Conservation (phyloP, 2,113 vertebrate genomes). For the Gavialis gangeticus region DNA sequence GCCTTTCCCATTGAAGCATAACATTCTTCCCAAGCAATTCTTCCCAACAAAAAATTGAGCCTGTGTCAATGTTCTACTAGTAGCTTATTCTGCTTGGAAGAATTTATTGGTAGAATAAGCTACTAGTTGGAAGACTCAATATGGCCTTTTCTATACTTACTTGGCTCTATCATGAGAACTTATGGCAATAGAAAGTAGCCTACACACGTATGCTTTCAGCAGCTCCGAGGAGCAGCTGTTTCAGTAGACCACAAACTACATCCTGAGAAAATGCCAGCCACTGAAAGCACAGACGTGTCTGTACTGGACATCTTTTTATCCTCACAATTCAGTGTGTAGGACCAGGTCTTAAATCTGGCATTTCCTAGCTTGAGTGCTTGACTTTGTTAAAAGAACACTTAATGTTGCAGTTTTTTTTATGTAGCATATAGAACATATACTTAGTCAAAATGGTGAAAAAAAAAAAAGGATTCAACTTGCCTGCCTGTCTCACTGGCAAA, state of each 20-base stretch:
- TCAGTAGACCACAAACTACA: no score
- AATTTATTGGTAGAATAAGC: not conserved
- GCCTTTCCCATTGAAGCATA: no score
- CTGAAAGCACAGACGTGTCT: no score
- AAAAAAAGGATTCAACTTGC: conserved; percentile 78
- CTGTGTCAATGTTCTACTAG: not conserved
- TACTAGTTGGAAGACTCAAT: not conserved
- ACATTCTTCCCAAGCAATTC: not conserved
- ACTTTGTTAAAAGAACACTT: not conserved
- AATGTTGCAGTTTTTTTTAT: not conserved
- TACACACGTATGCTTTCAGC: no score
- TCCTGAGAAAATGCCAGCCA: no score
- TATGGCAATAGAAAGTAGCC: not conserved
- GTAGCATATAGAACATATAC: not conserved
- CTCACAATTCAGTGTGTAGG: not conserved
- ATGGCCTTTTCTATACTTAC: no score
- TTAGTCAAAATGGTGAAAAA: not conserved
- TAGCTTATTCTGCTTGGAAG: no score
- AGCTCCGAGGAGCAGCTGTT: no score
- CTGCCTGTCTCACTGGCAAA: conserved; percentile 98
- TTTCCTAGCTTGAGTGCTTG: not conserved
- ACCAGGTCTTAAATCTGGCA: not conserved
- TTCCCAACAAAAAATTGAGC: not conserved
- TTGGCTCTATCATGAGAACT: not conserved
- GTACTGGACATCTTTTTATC: not conserved